A percentile compares a stretch with the other conserved stretches of the same genome.
phyloP scores from a whole-genome alignment of 2,113 vertebrate species.

The Trogon melanurus region DNA sequence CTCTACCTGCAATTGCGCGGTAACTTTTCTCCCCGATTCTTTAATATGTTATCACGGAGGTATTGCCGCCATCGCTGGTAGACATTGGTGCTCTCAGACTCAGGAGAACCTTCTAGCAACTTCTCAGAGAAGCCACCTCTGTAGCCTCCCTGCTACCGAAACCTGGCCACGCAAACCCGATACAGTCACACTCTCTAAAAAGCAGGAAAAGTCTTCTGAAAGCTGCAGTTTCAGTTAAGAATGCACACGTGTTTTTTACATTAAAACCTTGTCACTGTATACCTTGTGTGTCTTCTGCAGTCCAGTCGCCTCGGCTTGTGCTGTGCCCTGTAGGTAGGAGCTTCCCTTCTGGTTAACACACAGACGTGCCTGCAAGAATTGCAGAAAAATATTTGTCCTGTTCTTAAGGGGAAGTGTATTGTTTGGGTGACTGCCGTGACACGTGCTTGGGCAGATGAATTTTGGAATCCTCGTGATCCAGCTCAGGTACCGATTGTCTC shows the following conservation, averaged over 20 bases:
- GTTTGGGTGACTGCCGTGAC: not conserved
- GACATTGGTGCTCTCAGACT: too few relatives aligned
- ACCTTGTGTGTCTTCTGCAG: not conserved
- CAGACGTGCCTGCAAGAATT: not conserved
- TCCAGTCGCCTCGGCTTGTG: not conserved
- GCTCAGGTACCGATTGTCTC: not conserved
- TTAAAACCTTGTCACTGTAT: not conserved
- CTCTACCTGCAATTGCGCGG: too few relatives aligned
- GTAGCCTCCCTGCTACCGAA: too few relatives aligned
- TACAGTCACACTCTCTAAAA: not conserved
- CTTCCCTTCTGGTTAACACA: not conserved
- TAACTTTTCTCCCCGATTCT: too few relatives aligned
- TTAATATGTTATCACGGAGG: too few relatives aligned
- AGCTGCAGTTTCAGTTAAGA: not conserved
- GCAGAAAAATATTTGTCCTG: not conserved
- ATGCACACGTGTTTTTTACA: rapidly evolving
- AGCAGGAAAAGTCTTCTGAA: not conserved
- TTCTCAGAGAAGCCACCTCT: too few relatives aligned
- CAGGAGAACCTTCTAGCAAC: too few relatives aligned
- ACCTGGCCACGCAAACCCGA: too few relatives aligned
- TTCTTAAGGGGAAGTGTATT: not conserved
- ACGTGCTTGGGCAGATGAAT: not conserved
- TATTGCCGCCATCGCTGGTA: too few relatives aligned
- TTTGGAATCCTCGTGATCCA: not conserved
- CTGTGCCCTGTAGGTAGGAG: not conserved